A percentile compares a stretch with the other conserved stretches of the same genome.
These are phyloP conservation scores for Lepisosteus oculatus DNA, from an alignment of 2,113 vertebrate species.

Conservation along the genomic window DNA sequence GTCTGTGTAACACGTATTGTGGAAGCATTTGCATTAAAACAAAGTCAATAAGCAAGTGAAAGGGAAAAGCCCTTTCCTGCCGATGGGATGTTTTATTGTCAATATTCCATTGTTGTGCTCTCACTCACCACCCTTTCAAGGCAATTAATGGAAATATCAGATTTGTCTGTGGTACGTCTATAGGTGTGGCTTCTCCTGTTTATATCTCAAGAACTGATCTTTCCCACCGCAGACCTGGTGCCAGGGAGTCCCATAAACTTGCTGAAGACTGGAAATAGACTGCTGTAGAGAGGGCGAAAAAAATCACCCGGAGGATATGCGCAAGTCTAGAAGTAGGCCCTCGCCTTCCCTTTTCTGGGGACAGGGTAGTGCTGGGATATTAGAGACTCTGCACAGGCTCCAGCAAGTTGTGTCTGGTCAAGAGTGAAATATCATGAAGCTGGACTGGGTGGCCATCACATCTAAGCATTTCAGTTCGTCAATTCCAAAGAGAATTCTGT, in stretches of 20 bases:
- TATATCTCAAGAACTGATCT: conserved; percentile 73
- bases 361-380: conserved; percentile 4
- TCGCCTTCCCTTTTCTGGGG: conserved; percentile 1
- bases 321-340: conserved; percentile 44
- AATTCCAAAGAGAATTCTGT: neutral
- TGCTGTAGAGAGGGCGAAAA: conserved; percentile 66
- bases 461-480: neutral
- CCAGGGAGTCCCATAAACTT: conserved; percentile 75
- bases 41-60: conserved; percentile 34
- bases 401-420: too few species aligned
- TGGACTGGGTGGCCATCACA: neutral
- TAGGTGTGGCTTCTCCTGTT: conserved; percentile 66
- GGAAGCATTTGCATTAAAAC: neutral
- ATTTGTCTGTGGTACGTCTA: conserved; percentile 56
- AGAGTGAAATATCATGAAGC: neutral
- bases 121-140: conserved; percentile 54
- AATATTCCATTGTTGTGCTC: conserved; percentile 65
- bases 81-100: conserved; percentile 54
- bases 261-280: conserved; percentile 46
- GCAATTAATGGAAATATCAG: conserved; percentile 67
- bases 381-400: neutral
- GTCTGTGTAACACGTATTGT: too few species aligned
- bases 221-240: conserved; percentile 76
- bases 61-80: conserved; percentile 69
- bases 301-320: conserved; percentile 69